Percentiles rank a stretch among this genome's conserved stretches.
Conservation (phyloP, 2,888 invertebrate species). For the Synergus gifuensis region DNA sequence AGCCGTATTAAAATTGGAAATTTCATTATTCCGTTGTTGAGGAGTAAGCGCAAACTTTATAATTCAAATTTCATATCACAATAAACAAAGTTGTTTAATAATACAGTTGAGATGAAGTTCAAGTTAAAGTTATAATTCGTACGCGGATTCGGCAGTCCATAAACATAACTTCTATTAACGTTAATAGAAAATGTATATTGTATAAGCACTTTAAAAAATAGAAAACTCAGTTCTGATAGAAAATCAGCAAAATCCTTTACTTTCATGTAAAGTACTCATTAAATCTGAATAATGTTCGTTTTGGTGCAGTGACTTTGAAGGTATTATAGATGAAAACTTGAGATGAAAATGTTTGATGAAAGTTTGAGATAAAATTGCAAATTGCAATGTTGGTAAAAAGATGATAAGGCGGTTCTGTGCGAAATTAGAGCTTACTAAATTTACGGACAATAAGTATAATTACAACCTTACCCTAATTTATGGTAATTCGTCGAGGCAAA, state of each 20-base stretch:
- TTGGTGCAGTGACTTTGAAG: neutral
- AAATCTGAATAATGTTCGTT: neutral
- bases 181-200: no score
- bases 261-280: neutral
- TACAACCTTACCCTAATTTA: neutral
- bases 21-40: neutral
- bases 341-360: neutral
- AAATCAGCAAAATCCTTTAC: neutral
- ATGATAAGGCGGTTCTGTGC: neutral
- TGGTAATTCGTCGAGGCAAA: neutral
- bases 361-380: neutral
- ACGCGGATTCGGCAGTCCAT: neutral
- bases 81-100: neutral
- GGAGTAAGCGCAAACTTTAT: neutral
- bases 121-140: neutral
- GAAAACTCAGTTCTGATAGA: neutral
- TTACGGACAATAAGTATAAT: neutral
- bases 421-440: neutral
- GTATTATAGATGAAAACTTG: neutral
- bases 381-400: constrained; percentile 21
- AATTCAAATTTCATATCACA: neutral
- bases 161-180: neutral
- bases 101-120: neutral
- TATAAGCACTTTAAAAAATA: neutral
- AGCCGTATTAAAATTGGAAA: neutral